These are phyloP conservation scores for Sebastes hubbsi DNA, from an alignment of 2,797 vertebrate species.

Conservation along the genomic window DNA sequence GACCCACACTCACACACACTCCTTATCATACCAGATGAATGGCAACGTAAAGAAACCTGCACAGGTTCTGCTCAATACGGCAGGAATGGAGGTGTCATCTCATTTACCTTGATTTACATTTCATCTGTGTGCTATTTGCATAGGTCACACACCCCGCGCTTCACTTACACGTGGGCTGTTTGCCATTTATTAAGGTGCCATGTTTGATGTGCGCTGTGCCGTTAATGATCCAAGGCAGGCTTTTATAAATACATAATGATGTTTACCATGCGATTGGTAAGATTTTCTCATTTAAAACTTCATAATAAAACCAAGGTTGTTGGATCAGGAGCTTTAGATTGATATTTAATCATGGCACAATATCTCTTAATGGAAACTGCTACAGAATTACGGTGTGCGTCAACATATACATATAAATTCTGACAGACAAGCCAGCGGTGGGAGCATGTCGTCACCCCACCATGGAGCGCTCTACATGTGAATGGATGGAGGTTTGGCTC, in stretches of 20 bases:
- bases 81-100: conserved; percentile 14
- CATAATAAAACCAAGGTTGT: conserved; percentile 42
- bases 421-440: not conserved
- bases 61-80: not conserved
- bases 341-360: conserved; percentile 33
- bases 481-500: conserved; percentile 70
- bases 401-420: not conserved
- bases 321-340: conserved; percentile 20
- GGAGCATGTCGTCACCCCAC: conserved; percentile 33
- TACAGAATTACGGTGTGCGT: not conserved
- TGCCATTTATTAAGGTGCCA: conserved; percentile 48
- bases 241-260: conserved; percentile 70
- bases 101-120: conserved; percentile 55
- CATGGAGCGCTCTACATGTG: conserved; percentile 49
- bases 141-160: conserved; percentile 20
- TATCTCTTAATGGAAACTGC: conserved; percentile 9
- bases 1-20: not conserved
- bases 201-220: conserved; percentile 41
- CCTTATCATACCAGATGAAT: conserved; percentile 4
- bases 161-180: conserved; percentile 25
- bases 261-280: conserved; percentile 44
- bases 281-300: conserved; percentile 54
- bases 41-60: not conserved
- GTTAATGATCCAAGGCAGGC: conserved; percentile 49
- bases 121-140: conserved; percentile 33